Conservation (phyloP, 2,113 vertebrate genomes). For the Sturnira hondurensis region DNA sequence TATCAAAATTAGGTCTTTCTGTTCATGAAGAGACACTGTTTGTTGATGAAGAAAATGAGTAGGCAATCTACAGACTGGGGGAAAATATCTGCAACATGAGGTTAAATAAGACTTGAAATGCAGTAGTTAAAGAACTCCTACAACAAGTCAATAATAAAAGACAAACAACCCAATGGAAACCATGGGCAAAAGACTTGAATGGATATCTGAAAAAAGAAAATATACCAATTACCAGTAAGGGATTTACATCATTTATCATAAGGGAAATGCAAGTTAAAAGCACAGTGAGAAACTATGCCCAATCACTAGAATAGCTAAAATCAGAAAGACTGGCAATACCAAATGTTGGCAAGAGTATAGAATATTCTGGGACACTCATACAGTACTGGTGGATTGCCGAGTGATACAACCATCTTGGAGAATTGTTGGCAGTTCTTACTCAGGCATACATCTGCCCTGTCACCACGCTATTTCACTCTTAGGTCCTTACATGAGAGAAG, state of each 20-base stretch:
- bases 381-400: background rate
- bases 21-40: background rate
- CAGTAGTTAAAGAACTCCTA: background rate
- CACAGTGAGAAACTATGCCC: background rate
- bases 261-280: constrained; percentile 1
- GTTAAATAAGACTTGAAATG: background rate
- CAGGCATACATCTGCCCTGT: background rate
- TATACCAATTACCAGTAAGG: background rate
- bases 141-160: background rate
- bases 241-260: background rate
- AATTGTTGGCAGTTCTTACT: background rate
- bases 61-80: background rate
- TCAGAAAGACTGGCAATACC: background rate
- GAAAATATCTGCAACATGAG: background rate
- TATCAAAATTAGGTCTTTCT: constrained; percentile 8
- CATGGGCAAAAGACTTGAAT: background rate
- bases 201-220: background rate
- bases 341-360: background rate
- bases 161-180: background rate
- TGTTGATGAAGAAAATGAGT: background rate
- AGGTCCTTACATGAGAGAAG: background rate
- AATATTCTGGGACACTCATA: background rate
- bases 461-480: background rate
- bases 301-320: background rate
- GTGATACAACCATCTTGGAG: background rate